A percentile compares a stretch with the other conserved stretches of the same genome.
Evolutionary conservation across 2,113 vertebrate genomes (phyloP).

Genomic region (Typhlomys cinereus): DNA sequence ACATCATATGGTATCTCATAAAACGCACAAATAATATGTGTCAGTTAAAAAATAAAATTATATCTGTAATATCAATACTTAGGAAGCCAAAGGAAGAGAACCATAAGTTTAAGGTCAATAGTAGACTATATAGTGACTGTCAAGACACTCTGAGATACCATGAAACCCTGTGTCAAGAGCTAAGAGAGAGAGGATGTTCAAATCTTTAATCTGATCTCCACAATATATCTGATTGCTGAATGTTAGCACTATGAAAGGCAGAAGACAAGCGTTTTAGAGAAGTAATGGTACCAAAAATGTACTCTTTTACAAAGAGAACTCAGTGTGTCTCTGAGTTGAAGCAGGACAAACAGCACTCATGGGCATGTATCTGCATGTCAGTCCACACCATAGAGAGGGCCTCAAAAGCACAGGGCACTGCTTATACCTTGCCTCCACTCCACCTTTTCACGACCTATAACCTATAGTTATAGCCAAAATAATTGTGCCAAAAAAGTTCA

Average conservation of each 20-base stretch:
- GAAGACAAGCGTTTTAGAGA: neutral
- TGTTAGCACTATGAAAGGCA: neutral
- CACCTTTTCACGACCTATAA: neutral
- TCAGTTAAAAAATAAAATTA: neutral
- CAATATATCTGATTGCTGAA: neutral
- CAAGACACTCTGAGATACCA: neutral
- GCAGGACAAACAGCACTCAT: neutral
- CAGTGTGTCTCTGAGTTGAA: neutral
- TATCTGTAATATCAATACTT: neutral
- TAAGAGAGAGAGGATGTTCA: neutral
- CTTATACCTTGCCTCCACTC: neutral
- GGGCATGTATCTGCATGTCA: neutral
- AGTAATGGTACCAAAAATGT: neutral
- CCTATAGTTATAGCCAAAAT: neutral
- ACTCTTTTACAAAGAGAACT: neutral
- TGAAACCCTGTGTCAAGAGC: too few species aligned
- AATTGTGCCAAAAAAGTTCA: neutral
- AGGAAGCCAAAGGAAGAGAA: neutral
- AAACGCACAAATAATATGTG: neutral
- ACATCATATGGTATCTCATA: neutral
- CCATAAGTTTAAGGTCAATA: neutral
- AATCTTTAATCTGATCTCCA: neutral
- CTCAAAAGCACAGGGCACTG: neutral
- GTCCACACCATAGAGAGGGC: neutral
- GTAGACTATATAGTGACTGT: neutral